phyloP scores from a whole-genome alignment of 2,888 invertebrate species.

The Ptycholaimellus sp. region DNA sequence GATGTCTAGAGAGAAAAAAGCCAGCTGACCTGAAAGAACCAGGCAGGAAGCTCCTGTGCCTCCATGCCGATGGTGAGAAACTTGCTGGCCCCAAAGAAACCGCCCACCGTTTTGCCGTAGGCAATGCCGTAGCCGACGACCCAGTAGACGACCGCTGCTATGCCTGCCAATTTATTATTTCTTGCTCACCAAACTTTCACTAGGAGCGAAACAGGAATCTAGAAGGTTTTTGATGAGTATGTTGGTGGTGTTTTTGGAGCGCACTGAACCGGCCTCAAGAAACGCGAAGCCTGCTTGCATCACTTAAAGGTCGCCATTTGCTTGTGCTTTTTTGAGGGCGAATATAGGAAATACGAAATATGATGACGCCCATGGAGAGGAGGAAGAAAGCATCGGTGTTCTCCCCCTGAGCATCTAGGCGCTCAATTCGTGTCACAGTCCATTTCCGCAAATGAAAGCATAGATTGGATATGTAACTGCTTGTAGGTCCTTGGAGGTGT shows the following conservation, averaged over 20 bases:
- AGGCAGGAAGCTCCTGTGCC: not conserved
- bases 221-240: constrained; percentile 31
- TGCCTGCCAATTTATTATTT: constrained; percentile 10
- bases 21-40: not conserved
- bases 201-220: constrained; percentile 26
- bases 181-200: too few relatives aligned
- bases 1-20: not conserved
- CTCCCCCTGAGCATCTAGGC: too few relatives aligned
- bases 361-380: too few relatives aligned
- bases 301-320: not conserved
- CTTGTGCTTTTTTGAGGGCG: too few relatives aligned
- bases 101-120: constrained; percentile 23
- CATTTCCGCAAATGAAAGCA: too few relatives aligned
- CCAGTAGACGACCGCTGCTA: constrained; percentile 26
- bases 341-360: too few relatives aligned
- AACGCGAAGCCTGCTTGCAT: constrained; percentile 2
- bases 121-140: constrained; percentile 27
- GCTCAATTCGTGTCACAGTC: too few relatives aligned
- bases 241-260: constrained; percentile 31
- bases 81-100: constrained; percentile 25
- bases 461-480: too few relatives aligned
- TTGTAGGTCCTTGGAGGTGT: too few relatives aligned
- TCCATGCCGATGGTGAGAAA: constrained; percentile 2
- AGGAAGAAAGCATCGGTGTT: too few relatives aligned
- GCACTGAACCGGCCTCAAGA: constrained; percentile 10